Evolutionary conservation across 2,797 vertebrate genomes (phyloP).

Genomic region (Buceros bicornis): DNA sequence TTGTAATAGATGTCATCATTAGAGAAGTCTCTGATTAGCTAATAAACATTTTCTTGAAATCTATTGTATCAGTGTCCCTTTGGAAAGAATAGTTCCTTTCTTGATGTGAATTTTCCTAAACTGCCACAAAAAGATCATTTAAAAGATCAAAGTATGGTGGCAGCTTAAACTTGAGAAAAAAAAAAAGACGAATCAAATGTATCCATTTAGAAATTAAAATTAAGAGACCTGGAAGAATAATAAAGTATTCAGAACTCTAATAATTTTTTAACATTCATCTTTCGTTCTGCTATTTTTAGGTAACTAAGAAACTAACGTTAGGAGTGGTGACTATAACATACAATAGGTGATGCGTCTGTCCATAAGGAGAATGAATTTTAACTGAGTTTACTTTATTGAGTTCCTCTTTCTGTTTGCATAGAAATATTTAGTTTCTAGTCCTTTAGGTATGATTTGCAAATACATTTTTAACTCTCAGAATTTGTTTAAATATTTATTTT

Average conservation of each 20-base stretch:
- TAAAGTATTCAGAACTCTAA: background rate
- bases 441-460: background rate
- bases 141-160: background rate
- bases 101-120: background rate
- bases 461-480: background rate
- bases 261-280: background rate
- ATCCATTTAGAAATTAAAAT: background rate
- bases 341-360: background rate
- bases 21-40: background rate
- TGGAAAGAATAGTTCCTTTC: background rate
- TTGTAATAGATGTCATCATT: background rate
- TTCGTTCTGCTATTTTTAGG: background rate
- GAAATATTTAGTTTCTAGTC: background rate
- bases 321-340: background rate
- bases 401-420: constrained; percentile 3
- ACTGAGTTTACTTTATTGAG: background rate
- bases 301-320: background rate
- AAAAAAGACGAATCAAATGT: background rate
- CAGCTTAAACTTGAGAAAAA: background rate
- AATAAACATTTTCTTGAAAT: background rate
- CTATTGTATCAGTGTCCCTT: background rate
- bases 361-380: background rate
- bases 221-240: background rate
- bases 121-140: background rate
- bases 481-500: constrained; percentile 53